These are phyloP conservation scores for Drosophila recens DNA, from an alignment of 2,888 invertebrate genomes.

Conservation along the genomic window DNA sequence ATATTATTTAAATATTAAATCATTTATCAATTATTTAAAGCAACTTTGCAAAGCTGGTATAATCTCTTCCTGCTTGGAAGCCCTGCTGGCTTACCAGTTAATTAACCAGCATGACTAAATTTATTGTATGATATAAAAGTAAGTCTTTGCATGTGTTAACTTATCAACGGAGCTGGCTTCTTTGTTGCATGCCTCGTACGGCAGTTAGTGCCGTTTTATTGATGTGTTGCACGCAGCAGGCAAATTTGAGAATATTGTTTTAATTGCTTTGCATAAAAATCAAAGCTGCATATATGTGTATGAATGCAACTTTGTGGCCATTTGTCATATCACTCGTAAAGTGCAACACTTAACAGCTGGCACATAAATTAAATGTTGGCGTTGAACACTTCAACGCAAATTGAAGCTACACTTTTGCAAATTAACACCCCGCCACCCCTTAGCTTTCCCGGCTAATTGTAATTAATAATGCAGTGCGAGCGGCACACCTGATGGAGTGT, in stretches of 20 bases:
- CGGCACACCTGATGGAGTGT: conserved; percentile 52
- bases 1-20: not conserved
- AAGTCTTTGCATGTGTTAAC: not conserved
- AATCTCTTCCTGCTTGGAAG: not conserved
- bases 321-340: conserved; percentile 62
- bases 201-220: conserved; percentile 15
- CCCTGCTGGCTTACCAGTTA: not conserved
- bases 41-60: not conserved
- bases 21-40: not conserved
- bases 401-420: conserved; percentile 70
- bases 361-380: conserved; percentile 67
- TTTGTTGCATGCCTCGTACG: conserved; percentile 16
- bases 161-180: not conserved
- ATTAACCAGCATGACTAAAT: not conserved
- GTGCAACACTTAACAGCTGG: conserved; percentile 74
- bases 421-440: conserved; percentile 55
- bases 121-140: not conserved
- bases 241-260: conserved; percentile 38
- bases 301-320: conserved; percentile 61
- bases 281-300: conserved; percentile 45
- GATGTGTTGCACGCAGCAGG: conserved; percentile 7
- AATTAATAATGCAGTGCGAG: conserved; percentile 68
- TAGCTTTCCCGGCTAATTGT: conserved; percentile 60
- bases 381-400: conserved; percentile 62
- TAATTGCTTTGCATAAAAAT: conserved; percentile 69